Evolutionary conservation across 2,113 vertebrate genomes (phyloP).

Genomic region (Mus musculus): GRCm39 chr10:86878501-86879000

Average conservation of each 20-base stretch:
- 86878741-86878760: background rate
- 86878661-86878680: background rate
- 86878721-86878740: background rate
- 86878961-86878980: background rate
- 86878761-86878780: background rate
- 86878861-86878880: background rate
- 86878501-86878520: background rate
- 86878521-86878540: background rate
- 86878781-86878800: background rate
- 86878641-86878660: background rate
- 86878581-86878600: background rate
- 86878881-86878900: background rate
- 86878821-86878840: background rate
- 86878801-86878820: background rate
- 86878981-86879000: background rate
- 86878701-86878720: background rate
- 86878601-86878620: background rate
- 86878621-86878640: background rate
- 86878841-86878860: background rate
- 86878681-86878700: background rate
- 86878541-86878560: background rate
- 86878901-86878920: background rate
- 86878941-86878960: background rate
- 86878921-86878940: background rate
- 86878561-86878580: background rate